Evolutionary conservation across 2,888 invertebrate species (phyloP).

Genomic region (Agriotes lineatus): DNA sequence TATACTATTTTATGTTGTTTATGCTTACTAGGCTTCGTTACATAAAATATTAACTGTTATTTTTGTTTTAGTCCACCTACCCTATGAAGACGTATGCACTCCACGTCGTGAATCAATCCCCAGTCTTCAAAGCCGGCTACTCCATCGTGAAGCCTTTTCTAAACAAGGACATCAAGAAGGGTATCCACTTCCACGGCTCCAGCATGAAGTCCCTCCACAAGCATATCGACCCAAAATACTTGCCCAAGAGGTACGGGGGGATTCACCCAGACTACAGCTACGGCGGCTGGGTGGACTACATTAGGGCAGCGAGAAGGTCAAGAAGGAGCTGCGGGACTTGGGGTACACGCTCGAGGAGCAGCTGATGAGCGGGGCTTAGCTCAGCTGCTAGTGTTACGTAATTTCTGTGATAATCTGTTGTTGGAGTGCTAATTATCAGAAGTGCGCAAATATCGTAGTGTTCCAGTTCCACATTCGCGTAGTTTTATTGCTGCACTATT

Average conservation of each 20-base stretch:
- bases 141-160: conserved; percentile 83
- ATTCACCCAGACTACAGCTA: conserved; percentile 79
- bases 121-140: conserved; percentile 84
- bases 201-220: conserved; percentile 80
- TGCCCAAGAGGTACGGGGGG: conserved; percentile 77
- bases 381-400: background rate
- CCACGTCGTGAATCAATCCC: conserved; percentile 84
- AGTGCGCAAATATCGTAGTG: background rate
- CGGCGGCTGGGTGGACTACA: conserved; percentile 78
- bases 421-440: too few relatives aligned
- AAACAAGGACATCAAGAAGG: conserved; percentile 75
- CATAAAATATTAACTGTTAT: too few relatives aligned
- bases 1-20: too few relatives aligned
- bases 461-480: background rate
- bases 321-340: conserved; percentile 73
- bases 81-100: conserved; percentile 81
- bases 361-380: background rate
- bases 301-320: conserved; percentile 71
- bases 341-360: conserved; percentile 64
- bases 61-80: conserved; percentile 73
- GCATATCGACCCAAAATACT: conserved; percentile 77
- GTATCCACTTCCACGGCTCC: conserved; percentile 77
- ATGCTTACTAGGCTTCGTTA: too few relatives aligned
- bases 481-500: too few relatives aligned
- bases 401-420: conserved; percentile 11